Base-by-base conservation (phyloP, 1,140 invertebrate genomes). In the Gonatopus flavifemur region DNA sequence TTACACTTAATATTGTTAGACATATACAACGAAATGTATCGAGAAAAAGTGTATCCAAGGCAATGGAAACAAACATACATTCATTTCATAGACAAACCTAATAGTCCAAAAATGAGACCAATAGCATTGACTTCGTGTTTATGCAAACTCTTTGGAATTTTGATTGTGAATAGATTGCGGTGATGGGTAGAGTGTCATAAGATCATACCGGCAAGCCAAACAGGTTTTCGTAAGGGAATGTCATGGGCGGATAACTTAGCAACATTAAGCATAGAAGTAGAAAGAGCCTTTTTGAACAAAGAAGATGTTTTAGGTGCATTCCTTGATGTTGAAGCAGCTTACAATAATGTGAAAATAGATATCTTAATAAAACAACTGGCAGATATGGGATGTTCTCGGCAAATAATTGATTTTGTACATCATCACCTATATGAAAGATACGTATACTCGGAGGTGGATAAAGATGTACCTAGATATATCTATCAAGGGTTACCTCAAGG, bases 401-500 rank as follows among this genome's bases (percentile, higher is more conserved):
- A 33, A n/a, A 7, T 33, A n/a, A 13, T 33, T 15, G 5, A 7
- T 4, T 33, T 33, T 33, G 32, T 13, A n/a, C n/a, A 13, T 4
- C 15, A n/a, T 33, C 32, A n/a, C n/a, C 7, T 13, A 8, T 4
- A 13, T 8, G 32, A 33, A 13, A 33, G 32, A 33, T 33, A 5
- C 6, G 13, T 33, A n/a, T n/a, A 5, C 13, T 33, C 32, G 7
- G 21, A 38, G 21, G 18, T 38, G 7, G 21, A 38, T 19, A 8
- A 10, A 13, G 37, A 22, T 38, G 9, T 19, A 16, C 5, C 16
- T 20, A 38, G 40, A 5, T 1, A 4, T 18, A 24, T 19, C 48
- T 39, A 32, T 44, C 50, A 45, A 16, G 50, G 50, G 18, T 30
- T 49, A 18, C 44, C 51, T 10, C 45, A 49, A 40, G 47, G 56